Evolutionary conservation across 2,888 invertebrate species (phyloP), one percentile per base, ranked within the genome.

Genomic region (Girardia tigrina): DNA sequence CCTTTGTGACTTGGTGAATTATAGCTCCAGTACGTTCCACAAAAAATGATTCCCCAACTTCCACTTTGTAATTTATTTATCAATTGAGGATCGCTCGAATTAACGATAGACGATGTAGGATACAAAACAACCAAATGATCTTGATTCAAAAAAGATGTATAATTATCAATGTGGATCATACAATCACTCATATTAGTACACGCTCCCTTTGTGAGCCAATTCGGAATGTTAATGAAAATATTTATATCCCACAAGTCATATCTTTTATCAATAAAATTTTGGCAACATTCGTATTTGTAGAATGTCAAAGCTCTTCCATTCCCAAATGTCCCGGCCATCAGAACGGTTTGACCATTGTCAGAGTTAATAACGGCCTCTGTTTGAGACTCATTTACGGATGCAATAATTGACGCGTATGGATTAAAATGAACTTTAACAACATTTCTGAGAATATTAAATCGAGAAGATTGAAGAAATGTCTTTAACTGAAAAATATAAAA

Each of bases 271-370:
- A n/a, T n/a, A n/a, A n/a, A n/a, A n/a, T n/a, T n/a, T n/a, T n/a
- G n/a, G n/a, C n/a, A n/a, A 56, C 56, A 56, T 56, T 56, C 56
- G 4, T 56, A n/a, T 56, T 56, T 56, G 56, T 56, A 56, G 23
- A 56, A 56, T 56, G n/a, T n/a, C 56, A 56, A 56, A 20, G 56
- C 56, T 56, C 56, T 4, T 2, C 8, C 56, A 56, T 56, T 56
- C n/a, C 23, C 23, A n/a, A 56, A 56, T 8, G 56, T 8, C n/a
- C 56, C 56, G 6, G 56, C 4, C 56, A 56, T 56, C 4, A 56
- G 20, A 56, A n/a, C 56, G 23, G 56, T 56, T 4, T 56, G n/a
- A 2, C 56, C 56, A 56, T 16, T 16, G 23, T n/a, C 8, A n/a
- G 23, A 56, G 23, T 56, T 56, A 56, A 56, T 56, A 20, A 56